Evolutionary conservation across 1,140 invertebrate species (phyloP), one percentile per base, ranked within the genome.

Genomic region (Diorhabda carinulata): DNA sequence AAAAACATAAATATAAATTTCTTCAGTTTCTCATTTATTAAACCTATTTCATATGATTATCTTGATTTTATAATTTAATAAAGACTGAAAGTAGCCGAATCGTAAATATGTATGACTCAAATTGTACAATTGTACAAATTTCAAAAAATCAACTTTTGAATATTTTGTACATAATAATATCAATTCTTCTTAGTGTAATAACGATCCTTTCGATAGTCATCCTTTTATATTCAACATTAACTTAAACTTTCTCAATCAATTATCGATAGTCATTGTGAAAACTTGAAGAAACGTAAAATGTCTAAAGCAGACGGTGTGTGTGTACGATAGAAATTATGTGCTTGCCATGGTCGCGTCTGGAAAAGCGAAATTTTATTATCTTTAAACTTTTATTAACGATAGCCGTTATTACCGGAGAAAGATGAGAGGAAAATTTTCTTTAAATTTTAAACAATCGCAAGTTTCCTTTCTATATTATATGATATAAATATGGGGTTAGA

Each of bases 171-270:
- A 25, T 25, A 25, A 25, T 25, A 25, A 25, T 25, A 25, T 25
- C 25, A 1, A 25, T 25, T 25, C 25, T 25, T 25, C 25, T 25
- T 25, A 25, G 47, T 52, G 47, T 52, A 52, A 52, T 52, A n/a
- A 52, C 6, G 47, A 6, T 52, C 47, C n/a, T 52, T 52, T 52
- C 47, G n/a, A 52, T 52, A 52, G 47, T 5, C 25, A 25, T 25
- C 1, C 25, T 25, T 25, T 25, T 25, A 25, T 25, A 25, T 25
- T 25, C 25, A 25, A 25, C 41, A 63, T 63, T 40, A 40, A 63
- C 7, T 43, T 63, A 63, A 45, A 63, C 61, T 63, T 63, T 63
- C 42, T 25, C 59, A 9, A 60, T 60, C 59, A 60, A 60, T 60
- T 60, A 60, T 60, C 59, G 59, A 60, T 60, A 60, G 10, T 60